Percentiles rank a stretch among this genome's conserved stretches.
Conservation (phyloP, 2,888 invertebrate genomes). For the Thymelicus lineola region DNA sequence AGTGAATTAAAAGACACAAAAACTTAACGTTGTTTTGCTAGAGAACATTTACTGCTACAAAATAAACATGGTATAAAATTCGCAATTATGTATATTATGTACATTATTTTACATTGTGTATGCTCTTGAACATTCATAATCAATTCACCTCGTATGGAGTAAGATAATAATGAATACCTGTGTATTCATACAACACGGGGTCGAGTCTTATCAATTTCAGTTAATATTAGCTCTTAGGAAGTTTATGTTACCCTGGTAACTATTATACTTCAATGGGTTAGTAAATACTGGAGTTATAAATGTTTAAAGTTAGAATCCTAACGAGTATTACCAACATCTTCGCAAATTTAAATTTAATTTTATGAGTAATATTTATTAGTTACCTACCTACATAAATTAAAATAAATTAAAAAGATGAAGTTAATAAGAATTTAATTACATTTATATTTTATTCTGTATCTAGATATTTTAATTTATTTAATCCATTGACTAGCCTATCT, state of each 20-base stretch:
- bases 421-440: too few relatives aligned
- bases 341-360: too few relatives aligned
- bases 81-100: neutral
- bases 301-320: too few relatives aligned
- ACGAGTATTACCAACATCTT: too few relatives aligned
- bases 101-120: neutral
- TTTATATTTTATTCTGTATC: too few relatives aligned
- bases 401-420: too few relatives aligned
- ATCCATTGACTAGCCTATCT: too few relatives aligned
- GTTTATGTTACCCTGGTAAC: conserved; percentile 51
- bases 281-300: too few relatives aligned
- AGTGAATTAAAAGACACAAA: conserved; percentile 1
- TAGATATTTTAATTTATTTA: too few relatives aligned
- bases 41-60: conserved; percentile 1
- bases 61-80: conserved; percentile 9
- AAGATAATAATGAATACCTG: conserved; percentile 27
- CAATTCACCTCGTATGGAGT: conserved; percentile 38
- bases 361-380: too few relatives aligned
- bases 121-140: conserved; percentile 37
- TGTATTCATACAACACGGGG: conserved; percentile 67
- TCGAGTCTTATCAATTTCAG: conserved; percentile 60
- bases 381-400: too few relatives aligned
- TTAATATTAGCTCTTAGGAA: conserved; percentile 71
- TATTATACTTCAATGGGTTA: neutral
- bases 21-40: conserved; percentile 9